A percentile compares a stretch with the other conserved stretches of the same genome.
Conservation (phyloP, 2,888 invertebrate genomes). For the Rhagophthalmus giganteus region DNA sequence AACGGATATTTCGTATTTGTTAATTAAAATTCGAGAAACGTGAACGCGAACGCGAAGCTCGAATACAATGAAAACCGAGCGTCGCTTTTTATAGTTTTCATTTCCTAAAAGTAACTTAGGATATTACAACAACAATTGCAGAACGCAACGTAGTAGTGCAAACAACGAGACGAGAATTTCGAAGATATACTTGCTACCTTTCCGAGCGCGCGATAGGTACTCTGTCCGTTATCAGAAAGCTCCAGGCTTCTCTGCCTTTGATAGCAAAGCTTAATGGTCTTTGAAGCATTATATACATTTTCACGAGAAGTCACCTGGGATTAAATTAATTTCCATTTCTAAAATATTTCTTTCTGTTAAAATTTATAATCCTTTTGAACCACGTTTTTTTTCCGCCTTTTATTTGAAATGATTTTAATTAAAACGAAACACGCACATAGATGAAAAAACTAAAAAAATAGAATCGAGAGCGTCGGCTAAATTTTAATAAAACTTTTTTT, state of each 20-base stretch:
- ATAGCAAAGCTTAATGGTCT: conserved; percentile 43
- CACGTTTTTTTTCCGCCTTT: no score
- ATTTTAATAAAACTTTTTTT: no score
- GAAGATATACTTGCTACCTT: conserved; percentile 39
- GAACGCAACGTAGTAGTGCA: conserved; percentile 10
- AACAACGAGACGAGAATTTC: conserved; percentile 25
- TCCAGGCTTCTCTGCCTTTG: conserved; percentile 43
- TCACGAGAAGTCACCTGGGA: conserved; percentile 29
- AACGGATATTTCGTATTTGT: no score
- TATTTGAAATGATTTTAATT: no score
- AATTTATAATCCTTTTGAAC: no score
- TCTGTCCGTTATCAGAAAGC: conserved; percentile 43
- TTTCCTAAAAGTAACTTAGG: conserved; percentile 15
- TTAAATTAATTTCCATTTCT: conserved; percentile 17
- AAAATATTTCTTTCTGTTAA: conserved; percentile 18
- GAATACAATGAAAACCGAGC: conserved; percentile 6
- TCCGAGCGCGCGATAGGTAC: conserved; percentile 42
- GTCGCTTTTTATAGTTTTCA: conserved; percentile 12
- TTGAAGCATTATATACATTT: conserved; percentile 42
- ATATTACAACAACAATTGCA: conserved; percentile 14
- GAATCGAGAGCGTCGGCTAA: no score
- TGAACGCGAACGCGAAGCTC: no score
- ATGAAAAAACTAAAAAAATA: no score
- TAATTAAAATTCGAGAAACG: no score
- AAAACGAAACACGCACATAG: no score